phyloP scores from a whole-genome alignment of 2,797 vertebrate species.

The Lemur catta region DNA sequence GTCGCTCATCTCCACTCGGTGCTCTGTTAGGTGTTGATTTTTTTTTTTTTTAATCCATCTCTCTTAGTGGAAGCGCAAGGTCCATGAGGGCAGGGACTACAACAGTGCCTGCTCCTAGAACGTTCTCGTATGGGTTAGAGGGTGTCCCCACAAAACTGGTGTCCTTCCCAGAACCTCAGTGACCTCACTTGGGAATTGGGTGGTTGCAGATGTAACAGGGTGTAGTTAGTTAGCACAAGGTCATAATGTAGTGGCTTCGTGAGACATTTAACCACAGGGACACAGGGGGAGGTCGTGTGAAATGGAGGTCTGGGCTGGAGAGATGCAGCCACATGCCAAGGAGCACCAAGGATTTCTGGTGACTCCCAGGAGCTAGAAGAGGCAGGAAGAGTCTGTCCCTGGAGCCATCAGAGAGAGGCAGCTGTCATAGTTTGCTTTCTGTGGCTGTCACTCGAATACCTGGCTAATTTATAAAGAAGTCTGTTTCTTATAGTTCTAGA shows the following conservation, averaged over 20 bases:
- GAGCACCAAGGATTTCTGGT: background rate
- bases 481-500: background rate
- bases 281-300: background rate
- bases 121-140: background rate
- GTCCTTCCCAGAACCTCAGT: background rate
- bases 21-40: background rate
- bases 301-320: background rate
- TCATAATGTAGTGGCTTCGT: background rate
- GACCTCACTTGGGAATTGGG: background rate
- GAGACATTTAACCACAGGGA: background rate
- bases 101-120: background rate
- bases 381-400: background rate
- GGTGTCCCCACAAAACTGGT: no score
- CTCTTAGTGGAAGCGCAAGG: background rate
- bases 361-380: background rate
- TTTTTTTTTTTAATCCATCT: background rate
- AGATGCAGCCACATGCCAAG: background rate
- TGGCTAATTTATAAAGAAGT: background rate
- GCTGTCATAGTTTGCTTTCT: background rate
- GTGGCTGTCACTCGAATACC: background rate
- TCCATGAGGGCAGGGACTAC: no score
- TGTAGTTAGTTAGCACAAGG: no score
- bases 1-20: rapidly evolving
- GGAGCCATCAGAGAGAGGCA: background rate
- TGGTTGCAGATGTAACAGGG: background rate